Evolutionary conservation across 2,888 invertebrate species (phyloP), one percentile per base, ranked within the genome.

Genomic region (Xanthia icteritia): DNA sequence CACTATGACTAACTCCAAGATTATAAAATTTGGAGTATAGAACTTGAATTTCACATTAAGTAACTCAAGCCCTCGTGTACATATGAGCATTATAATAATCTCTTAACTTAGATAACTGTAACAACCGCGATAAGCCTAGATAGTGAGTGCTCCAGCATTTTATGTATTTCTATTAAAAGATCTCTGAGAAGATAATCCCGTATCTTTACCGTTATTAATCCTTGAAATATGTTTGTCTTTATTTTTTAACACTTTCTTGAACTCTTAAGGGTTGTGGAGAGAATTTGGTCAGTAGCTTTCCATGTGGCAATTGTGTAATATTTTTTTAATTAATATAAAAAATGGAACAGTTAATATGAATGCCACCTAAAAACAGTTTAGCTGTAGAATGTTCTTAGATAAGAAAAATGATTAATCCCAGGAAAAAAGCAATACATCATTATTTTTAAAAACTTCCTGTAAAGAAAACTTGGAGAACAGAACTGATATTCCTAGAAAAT

Each of bases 41-140:
- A 81, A 77, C 77, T 72, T 51, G 67, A 61, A 73, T 67, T 71
- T 23, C 56, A 61, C 77, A 83, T 83, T 67, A 85, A 82, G 64
- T 73, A 73, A 85, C 73, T 77, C 64, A 71, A 85, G 60, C 5
- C 8, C 54, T 71, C 65, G 39, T 73, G 73, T 80, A 80, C 86
- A 80, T 73, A 80, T 85, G 84, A 83, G 86, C 85, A 70, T 86
- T 67, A 66, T 73, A 80, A 48, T 83, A 70, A 76, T 66, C 56
- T 51, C 66, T 72, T 71, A 73, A 69, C 81, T 77, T 13, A 65
- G 76, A 70, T 87, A 78, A 77, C 72, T 78, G 61, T 73, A 81
- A 81, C 73, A 81, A 60, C 70, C 31, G 6, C 51, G 58, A 70
- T 87, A 83, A 56, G n/a, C 42, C 2, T 13, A 63, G 73, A 74